Conservation (phyloP, 2,888 invertebrate species). For the Tryphoninae sp. region DNA sequence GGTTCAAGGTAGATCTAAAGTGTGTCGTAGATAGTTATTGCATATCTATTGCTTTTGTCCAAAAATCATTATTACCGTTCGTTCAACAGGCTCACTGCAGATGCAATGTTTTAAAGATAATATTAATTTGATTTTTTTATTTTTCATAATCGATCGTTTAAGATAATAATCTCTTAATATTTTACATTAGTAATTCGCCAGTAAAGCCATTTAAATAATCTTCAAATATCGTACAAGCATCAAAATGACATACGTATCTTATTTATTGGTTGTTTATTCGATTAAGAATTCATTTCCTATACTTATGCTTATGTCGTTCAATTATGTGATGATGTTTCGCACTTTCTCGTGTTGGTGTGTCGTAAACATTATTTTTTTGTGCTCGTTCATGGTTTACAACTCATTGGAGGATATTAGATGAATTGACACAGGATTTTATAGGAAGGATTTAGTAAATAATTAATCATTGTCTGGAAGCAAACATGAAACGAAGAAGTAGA, state of each 20-base stretch:
- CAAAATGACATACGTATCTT: background rate
- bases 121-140: too few species aligned
- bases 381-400: constrained; percentile 38
- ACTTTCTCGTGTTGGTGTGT: constrained; percentile 44
- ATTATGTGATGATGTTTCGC: constrained; percentile 60
- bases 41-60: constrained; percentile 69
- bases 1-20: constrained; percentile 64
- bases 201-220: too few species aligned
- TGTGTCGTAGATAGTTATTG: constrained; percentile 73
- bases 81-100: too few species aligned
- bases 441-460: constrained; percentile 35
- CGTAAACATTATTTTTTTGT: constrained; percentile 38
- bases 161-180: too few species aligned
- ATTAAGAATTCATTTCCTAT: constrained; percentile 54
- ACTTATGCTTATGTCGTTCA: constrained; percentile 67
- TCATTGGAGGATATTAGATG: constrained; percentile 7
- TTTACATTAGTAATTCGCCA: too few species aligned
- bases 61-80: background rate
- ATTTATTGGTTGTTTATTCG: constrained; percentile 37
- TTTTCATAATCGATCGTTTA: too few species aligned
- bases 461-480: constrained; percentile 18
- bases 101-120: too few species aligned
- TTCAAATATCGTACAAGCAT: too few species aligned
- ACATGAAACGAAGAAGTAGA: constrained; percentile 25
- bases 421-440: constrained; percentile 33